Evolutionary conservation across 2,113 vertebrate species (phyloP).

Genomic region (Enhydra lutris): DNA sequence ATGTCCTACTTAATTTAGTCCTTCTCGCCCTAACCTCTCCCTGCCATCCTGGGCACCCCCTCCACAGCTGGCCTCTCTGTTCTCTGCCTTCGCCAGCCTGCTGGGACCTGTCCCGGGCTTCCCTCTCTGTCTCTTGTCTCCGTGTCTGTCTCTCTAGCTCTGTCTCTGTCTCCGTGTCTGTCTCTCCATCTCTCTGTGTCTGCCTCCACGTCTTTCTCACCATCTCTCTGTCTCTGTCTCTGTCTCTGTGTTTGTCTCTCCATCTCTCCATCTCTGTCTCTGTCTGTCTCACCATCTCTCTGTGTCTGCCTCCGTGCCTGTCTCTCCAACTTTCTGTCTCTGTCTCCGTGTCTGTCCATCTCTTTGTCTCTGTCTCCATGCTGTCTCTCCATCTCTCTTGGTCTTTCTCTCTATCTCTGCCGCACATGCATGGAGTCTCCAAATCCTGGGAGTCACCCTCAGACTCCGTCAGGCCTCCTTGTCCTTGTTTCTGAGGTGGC

Average conservation of each 20-base stretch:
- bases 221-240: too few species aligned
- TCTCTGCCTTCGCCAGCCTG: not conserved
- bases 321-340: too few species aligned
- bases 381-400: not conserved
- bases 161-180: too few species aligned
- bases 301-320: too few species aligned
- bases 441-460: accelerated
- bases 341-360: too few species aligned
- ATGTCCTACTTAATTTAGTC: not conserved
- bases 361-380: too few species aligned
- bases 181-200: too few species aligned
- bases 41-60: not conserved
- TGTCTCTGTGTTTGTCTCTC: too few species aligned
- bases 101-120: not conserved
- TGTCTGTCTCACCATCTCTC: too few species aligned
- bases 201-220: too few species aligned
- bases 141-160: too few species aligned
- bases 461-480: accelerated
- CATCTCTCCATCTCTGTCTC: too few species aligned
- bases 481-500: accelerated
- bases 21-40: not conserved
- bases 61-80: not conserved
- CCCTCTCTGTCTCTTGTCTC: not conserved
- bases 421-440: accelerated
- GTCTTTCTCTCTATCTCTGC: not conserved